A percentile compares a stretch with the other conserved stretches of the same genome.
phyloP scores from a whole-genome alignment of 1,140 invertebrate genomes.

The Drosophila athabasca region DNA sequence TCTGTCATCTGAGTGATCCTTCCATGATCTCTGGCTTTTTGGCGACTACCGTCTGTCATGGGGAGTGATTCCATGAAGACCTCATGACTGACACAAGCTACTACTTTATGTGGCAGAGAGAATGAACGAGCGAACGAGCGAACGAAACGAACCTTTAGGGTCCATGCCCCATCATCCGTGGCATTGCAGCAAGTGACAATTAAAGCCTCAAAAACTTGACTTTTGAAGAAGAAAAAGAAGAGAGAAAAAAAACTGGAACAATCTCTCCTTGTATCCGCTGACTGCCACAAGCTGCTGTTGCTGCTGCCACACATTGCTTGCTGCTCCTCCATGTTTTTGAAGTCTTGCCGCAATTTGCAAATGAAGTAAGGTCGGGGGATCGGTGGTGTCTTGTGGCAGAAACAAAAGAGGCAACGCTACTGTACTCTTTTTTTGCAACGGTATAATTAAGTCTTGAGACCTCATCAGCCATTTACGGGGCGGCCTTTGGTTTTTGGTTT shows the following conservation, averaged over 20 bases:
- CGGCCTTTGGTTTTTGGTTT: conserved; percentile 22
- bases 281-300: neutral
- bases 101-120: conserved; percentile 4
- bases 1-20: no score
- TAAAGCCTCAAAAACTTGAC: conserved; percentile 66
- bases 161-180: neutral
- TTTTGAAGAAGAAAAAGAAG: neutral
- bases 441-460: conserved; percentile 71
- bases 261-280: conserved; percentile 36
- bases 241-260: conserved; percentile 55
- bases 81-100: conserved; percentile 39
- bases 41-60: conserved; percentile 21
- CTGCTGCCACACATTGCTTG: neutral
- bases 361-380: conserved; percentile 52
- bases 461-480: conserved; percentile 74
- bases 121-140: neutral
- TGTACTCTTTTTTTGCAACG: conserved; percentile 55
- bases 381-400: conserved; percentile 21
- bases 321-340: conserved; percentile 44
- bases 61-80: conserved; percentile 10
- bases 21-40: neutral
- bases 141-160: conserved; percentile 7
- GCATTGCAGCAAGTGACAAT: conserved; percentile 40
- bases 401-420: conserved; percentile 25
- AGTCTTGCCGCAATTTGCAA: conserved; percentile 72